Evolutionary conservation across 2,113 vertebrate species (phyloP).

Genomic region (Odocoileus hemionus): DNA sequence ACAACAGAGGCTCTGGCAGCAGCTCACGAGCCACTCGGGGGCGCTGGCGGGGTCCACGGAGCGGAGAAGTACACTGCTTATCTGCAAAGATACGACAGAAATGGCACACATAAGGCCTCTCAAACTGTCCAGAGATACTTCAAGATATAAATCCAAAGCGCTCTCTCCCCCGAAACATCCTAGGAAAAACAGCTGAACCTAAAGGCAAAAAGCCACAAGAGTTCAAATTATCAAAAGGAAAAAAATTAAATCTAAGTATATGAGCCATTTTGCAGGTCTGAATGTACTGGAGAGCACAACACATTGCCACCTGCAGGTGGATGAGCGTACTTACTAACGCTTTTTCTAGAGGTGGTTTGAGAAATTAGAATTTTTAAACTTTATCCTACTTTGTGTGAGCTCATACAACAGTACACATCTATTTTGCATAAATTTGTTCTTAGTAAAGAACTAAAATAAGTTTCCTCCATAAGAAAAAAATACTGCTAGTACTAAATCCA

Average conservation of each 20-base stretch:
- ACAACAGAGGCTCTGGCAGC: constrained; percentile 80
- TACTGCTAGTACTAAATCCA: neutral
- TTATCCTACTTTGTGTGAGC: neutral
- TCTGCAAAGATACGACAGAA: constrained; percentile 74
- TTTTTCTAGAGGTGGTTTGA: neutral
- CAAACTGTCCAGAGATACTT: neutral
- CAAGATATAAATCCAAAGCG: constrained; percentile 21
- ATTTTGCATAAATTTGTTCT: neutral
- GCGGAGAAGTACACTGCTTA: constrained; percentile 83
- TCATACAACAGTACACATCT: neutral
- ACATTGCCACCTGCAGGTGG: neutral
- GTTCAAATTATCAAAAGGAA: neutral
- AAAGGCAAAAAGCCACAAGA: neutral
- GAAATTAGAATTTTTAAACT: neutral
- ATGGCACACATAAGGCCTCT: neutral
- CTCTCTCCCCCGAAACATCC: neutral
- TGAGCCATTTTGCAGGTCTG: neutral
- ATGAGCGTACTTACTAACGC: neutral
- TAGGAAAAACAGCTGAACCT: neutral
- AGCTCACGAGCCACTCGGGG: constrained; percentile 85
- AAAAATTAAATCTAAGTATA: neutral
- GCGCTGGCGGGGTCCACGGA: constrained; percentile 43
- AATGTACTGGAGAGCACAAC: neutral
- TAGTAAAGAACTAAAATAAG: neutral
- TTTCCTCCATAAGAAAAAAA: constrained; percentile 2